Conservation (phyloP, 2,888 invertebrate genomes). For the Scotopteryx bipunctaria region DNA sequence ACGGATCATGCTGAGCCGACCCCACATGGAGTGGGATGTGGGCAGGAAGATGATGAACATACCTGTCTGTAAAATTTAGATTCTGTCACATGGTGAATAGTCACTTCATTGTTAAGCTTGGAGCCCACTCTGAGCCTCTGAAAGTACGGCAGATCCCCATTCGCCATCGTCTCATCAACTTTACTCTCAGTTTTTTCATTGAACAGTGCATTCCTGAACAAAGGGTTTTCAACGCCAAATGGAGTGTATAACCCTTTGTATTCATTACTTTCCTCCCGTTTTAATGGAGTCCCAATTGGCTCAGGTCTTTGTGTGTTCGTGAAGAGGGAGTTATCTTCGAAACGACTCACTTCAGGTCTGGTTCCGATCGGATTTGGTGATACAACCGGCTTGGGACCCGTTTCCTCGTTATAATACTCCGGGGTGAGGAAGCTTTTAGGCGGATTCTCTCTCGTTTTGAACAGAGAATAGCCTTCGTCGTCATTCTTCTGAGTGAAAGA, state of each 20-base stretch:
- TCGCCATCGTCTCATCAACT: constrained; percentile 50
- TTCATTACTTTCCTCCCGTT: constrained; percentile 35
- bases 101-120: constrained; percentile 72
- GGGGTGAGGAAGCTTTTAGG: constrained; percentile 62
- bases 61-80: constrained; percentile 77
- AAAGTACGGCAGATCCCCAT: constrained; percentile 75
- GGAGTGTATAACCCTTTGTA: constrained; percentile 63
- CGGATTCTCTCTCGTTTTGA: constrained; percentile 61
- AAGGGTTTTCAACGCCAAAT: constrained; percentile 69
- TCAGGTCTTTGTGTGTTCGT: constrained; percentile 56
- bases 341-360: constrained; percentile 52
- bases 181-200: constrained; percentile 56
- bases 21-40: no score
- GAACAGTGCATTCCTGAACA: constrained; percentile 70
- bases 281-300: constrained; percentile 58
- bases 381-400: constrained; percentile 57
- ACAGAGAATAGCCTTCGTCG: constrained; percentile 75
- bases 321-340: constrained; percentile 64
- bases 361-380: constrained; percentile 77
- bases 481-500: constrained; percentile 77
- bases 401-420: constrained; percentile 58
- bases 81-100: constrained; percentile 75
- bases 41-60: no score
- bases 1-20: no score
- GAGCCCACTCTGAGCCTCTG: constrained; percentile 71